phyloP scores from a whole-genome alignment of 2,113 vertebrate species.

The Sylvietta virens region DNA sequence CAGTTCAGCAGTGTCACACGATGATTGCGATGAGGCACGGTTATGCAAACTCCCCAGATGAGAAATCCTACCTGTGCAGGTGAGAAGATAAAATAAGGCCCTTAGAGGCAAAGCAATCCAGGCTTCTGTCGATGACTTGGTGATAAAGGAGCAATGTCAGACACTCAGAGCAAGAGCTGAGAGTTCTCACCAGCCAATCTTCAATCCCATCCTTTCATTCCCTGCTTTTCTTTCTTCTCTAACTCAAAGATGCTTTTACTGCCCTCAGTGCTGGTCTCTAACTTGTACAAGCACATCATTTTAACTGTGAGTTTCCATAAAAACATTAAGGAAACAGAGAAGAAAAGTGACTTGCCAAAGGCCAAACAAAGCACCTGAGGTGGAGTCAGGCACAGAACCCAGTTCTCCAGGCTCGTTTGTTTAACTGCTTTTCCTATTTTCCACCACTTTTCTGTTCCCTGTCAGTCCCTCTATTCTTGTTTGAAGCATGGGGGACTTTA shows the following conservation, averaged over 20 bases:
- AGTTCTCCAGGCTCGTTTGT: background rate
- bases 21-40: background rate
- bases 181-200: fast-evolving
- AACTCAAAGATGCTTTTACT: background rate
- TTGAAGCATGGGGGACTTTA: background rate
- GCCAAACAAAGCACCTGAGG: background rate
- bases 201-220: background rate
- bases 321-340: background rate
- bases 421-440: conserved; percentile 15
- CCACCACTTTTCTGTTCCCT: conserved; percentile 4
- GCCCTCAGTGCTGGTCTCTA: background rate
- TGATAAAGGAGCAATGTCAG: background rate
- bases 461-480: conserved; percentile 12
- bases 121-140: background rate
- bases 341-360: background rate
- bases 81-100: conserved; percentile 24
- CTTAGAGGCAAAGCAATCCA: conserved; percentile 17
- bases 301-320: background rate
- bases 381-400: background rate
- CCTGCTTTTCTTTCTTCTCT: background rate
- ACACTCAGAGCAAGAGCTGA: background rate
- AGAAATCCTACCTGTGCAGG: background rate
- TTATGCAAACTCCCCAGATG: background rate
- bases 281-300: background rate
- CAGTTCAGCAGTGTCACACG: background rate